A percentile compares a stretch with the other conserved stretches of the same genome.
These are phyloP conservation scores for Galeruca laticollis DNA, from an alignment of 2,888 invertebrate species.

Conservation along the genomic window DNA sequence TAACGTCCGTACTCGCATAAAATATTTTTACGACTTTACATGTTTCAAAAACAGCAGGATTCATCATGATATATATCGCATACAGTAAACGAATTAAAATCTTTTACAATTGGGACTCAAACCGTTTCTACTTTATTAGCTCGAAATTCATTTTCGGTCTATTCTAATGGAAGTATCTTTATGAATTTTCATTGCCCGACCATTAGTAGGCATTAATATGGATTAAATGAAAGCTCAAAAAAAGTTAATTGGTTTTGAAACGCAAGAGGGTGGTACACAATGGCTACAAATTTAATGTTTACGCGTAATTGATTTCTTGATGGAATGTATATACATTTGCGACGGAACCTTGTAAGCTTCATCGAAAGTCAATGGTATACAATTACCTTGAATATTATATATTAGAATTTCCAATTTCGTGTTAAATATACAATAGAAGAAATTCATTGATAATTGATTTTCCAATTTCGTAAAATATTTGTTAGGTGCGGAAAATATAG, in stretches of 20 bases:
- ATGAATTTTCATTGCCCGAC: constrained; percentile 27
- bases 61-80: constrained; percentile 5
- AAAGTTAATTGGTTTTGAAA: constrained; percentile 24
- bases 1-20: constrained; percentile 6
- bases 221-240: constrained; percentile 21
- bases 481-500: no score
- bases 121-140: constrained; percentile 24
- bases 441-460: no score
- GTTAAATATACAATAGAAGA: no score
- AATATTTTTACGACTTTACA: constrained; percentile 1
- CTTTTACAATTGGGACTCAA: constrained; percentile 12
- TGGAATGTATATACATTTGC: not conserved
- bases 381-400: no score
- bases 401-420: no score
- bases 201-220: constrained; percentile 24
- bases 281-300: constrained; percentile 3
- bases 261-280: not conserved
- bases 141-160: constrained; percentile 23
- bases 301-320: not conserved
- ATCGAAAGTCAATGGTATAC: no score
- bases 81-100: constrained; percentile 16
- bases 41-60: constrained; percentile 8
- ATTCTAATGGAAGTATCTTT: constrained; percentile 17
- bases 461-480: no score
- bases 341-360: no score